Conservation (phyloP, 2,113 vertebrate species). For the Lota lota region DNA sequence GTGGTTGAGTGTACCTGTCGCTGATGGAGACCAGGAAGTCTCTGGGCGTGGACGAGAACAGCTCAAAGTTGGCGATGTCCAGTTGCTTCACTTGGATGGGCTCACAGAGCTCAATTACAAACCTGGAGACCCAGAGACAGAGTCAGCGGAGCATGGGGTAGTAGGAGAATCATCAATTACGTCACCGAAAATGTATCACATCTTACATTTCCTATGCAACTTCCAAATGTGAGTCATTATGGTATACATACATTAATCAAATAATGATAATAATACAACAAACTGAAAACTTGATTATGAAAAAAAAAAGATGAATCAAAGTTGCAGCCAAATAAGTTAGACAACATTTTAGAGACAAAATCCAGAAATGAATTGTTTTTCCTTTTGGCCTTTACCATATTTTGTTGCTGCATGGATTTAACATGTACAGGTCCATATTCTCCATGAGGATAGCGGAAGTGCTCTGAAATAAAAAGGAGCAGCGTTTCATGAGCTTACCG, state of each 20-base stretch:
- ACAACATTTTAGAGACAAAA: too few relatives aligned
- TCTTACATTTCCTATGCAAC: too few relatives aligned
- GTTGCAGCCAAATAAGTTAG: too few relatives aligned
- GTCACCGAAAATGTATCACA: neutral
- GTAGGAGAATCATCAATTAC: neutral
- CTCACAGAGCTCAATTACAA: constrained; percentile 98
- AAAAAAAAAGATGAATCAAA: too few relatives aligned
- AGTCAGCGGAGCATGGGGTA: neutral
- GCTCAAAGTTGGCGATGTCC: constrained; percentile 97
- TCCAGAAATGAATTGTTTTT: too few relatives aligned
- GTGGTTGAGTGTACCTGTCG: constrained; percentile 80
- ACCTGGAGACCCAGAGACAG: constrained; percentile 74
- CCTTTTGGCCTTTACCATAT: constrained; percentile 82
- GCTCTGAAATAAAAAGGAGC: constrained; percentile 73
- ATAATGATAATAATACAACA: too few relatives aligned
- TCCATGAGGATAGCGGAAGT: constrained; percentile 97
- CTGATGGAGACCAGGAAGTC: constrained; percentile 98
- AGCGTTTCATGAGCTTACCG: neutral
- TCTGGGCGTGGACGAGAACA: constrained; percentile 97
- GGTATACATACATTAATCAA: too few relatives aligned
- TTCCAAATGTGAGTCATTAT: too few relatives aligned
- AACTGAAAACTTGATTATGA: too few relatives aligned
- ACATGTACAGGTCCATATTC: constrained; percentile 98
- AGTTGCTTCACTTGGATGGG: constrained; percentile 97
- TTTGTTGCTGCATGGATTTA: constrained; percentile 98